These are phyloP conservation scores for Natrix natrix DNA, from an alignment of 2,797 vertebrate genomes.

Conservation along the genomic window DNA sequence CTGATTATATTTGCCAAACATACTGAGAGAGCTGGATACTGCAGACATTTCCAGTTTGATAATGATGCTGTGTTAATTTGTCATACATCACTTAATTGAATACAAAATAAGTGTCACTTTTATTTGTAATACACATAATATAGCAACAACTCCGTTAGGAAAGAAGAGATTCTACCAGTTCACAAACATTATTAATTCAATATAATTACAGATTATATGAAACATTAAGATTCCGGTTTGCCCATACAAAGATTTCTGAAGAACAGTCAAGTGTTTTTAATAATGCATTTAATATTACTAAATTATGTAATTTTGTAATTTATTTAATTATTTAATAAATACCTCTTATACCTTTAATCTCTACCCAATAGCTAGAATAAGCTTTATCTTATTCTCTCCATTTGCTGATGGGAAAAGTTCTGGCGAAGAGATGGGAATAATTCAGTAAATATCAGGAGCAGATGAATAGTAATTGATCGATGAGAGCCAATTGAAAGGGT, in stretches of 20 bases:
- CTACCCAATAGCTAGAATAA: background rate
- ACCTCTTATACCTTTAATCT: background rate
- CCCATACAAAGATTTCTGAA: background rate
- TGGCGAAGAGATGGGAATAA: background rate
- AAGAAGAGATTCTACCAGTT: background rate
- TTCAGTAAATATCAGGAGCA: background rate
- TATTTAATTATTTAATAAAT: background rate
- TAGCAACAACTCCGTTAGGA: background rate
- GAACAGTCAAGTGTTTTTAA: background rate
- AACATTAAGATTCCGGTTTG: background rate
- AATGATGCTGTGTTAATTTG: background rate
- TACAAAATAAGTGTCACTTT: background rate
- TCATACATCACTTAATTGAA: background rate
- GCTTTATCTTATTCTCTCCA: background rate
- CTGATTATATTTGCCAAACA: background rate
- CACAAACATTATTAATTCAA: background rate
- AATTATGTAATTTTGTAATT: background rate
- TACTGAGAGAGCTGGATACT: background rate
- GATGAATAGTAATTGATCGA: background rate
- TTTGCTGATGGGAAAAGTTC: background rate
- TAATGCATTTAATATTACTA: background rate
- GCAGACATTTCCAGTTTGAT: background rate
- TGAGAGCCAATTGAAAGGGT: background rate
- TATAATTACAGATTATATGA: background rate
- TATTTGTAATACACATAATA: background rate